Evolutionary conservation across 1,140 invertebrate genomes (phyloP).

Genomic region (Ceratina australensis): DNA sequence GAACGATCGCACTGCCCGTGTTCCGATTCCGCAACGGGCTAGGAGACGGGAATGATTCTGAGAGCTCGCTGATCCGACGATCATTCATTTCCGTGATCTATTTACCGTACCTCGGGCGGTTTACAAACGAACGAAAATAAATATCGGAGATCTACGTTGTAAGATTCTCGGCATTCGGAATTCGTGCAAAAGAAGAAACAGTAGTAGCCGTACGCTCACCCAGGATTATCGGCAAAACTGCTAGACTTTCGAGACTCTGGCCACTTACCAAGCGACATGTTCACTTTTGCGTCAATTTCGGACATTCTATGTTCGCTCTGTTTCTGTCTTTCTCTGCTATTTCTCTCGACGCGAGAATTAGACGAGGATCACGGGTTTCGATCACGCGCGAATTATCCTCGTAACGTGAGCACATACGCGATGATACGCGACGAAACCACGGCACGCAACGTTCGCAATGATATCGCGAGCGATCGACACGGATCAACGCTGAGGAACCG

Average conservation of each 20-base stretch:
- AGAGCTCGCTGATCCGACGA: not conserved
- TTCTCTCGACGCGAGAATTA: not conserved
- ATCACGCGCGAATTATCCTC: not conserved
- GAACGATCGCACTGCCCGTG: not conserved
- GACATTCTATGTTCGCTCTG: conserved; percentile 68
- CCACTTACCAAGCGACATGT: conserved; percentile 80
- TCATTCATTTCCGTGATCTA: conserved; percentile 11
- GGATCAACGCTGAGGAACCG: no score
- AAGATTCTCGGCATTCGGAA: conserved; percentile 66
- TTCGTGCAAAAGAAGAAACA: conserved; percentile 60
- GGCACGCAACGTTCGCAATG: conserved; percentile 8
- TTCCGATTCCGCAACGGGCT: conserved; percentile 14
- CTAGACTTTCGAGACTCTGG: conserved; percentile 59
- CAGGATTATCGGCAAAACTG: conserved; percentile 60
- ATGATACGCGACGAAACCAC: conserved; percentile 16
- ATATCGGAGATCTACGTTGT: conserved; percentile 47
- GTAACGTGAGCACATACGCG: conserved; percentile 23
- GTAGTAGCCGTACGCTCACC: conserved; percentile 68
- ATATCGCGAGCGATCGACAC: no score
- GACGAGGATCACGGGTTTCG: conserved; percentile 14
- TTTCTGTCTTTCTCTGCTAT: conserved; percentile 27
- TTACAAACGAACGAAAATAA: conserved; percentile 46
- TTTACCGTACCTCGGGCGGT: not conserved
- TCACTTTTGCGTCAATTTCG: conserved; percentile 78
- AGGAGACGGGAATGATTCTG: not conserved